Conservation (phyloP, 2,888 invertebrate species). For the Timema cristinae region DNA sequence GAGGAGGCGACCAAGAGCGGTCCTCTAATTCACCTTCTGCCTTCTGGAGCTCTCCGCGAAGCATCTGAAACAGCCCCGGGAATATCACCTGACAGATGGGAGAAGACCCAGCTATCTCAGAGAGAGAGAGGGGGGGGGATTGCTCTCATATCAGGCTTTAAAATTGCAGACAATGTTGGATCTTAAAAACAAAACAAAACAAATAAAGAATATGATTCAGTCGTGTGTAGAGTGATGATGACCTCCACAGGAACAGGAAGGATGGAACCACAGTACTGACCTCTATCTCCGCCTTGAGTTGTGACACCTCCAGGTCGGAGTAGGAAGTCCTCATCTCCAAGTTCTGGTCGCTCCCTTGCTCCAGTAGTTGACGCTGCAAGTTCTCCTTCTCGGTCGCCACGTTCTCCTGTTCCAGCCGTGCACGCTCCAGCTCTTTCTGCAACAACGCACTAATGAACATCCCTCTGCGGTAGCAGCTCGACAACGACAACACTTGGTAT, state of each 20-base stretch:
- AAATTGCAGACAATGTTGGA: no score
- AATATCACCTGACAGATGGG: no score
- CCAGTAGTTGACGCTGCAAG: conserved; percentile 73
- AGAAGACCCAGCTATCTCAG: no score
- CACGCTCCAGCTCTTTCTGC: conserved; percentile 68
- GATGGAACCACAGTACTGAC: no score
- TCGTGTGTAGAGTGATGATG: no score
- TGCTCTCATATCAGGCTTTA: no score
- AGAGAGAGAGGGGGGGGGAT: no score
- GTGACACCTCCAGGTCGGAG: conserved; percentile 75
- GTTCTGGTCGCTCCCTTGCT: conserved; percentile 61
- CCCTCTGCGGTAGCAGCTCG: no score
- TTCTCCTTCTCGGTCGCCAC: conserved; percentile 77
- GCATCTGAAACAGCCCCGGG: conserved; percentile 52
- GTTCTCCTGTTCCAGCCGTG: conserved; percentile 78
- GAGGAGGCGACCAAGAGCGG: conserved; percentile 84
- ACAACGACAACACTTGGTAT: no score
- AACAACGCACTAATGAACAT: conserved; percentile 19
- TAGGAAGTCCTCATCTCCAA: conserved; percentile 64
- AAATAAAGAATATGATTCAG: no score
- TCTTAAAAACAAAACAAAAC: no score
- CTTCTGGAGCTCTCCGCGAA: conserved; percentile 74
- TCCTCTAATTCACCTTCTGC: conserved; percentile 89
- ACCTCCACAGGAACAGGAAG: no score
- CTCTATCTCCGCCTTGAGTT: conserved; percentile 80